Percentiles rank a stretch among this genome's conserved stretches.
Evolutionary conservation across 2,113 vertebrate genomes (phyloP).

Genomic region (Chaetorhynchus papuensis): DNA sequence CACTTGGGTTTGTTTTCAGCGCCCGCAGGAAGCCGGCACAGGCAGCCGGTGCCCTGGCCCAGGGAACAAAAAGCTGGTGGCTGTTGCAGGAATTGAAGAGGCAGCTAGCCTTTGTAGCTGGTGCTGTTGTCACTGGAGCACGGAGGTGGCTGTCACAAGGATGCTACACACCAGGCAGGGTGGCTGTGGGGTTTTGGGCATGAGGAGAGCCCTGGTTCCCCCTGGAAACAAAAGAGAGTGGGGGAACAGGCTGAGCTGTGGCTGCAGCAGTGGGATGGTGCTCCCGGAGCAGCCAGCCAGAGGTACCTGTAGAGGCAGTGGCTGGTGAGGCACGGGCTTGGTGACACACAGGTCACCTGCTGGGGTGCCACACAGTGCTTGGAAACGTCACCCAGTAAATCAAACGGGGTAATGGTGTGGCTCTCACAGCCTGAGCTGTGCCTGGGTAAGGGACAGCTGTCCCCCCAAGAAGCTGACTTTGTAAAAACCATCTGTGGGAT

Average conservation of each 20-base stretch:
- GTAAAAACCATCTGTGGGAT: not conserved
- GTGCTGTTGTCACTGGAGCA: fast-evolving
- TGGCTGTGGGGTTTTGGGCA: not conserved
- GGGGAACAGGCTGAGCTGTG: not conserved
- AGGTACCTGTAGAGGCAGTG: not conserved
- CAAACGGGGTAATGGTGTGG: fast-evolving
- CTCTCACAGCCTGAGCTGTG: not conserved
- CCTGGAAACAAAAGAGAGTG: not conserved
- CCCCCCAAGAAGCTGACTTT: not conserved
- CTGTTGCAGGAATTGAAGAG: not conserved
- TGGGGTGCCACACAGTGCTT: not conserved
- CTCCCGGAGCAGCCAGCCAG: fast-evolving
- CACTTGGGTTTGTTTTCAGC: constrained; percentile 26
- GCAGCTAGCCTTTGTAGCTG: not conserved
- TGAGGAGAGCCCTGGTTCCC: fast-evolving
- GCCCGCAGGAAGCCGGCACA: not conserved
- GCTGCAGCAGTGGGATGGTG: not conserved
- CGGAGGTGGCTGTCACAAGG: not conserved
- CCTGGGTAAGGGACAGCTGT: not conserved
- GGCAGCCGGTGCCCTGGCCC: not conserved
- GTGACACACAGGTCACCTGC: not conserved
- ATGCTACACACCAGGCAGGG: not conserved
- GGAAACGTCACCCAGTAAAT: not conserved
- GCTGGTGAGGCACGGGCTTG: not conserved
- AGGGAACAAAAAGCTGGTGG: not conserved